Conservation (phyloP, 1,140 invertebrate species). For the Listronotus oregonensis region DNA sequence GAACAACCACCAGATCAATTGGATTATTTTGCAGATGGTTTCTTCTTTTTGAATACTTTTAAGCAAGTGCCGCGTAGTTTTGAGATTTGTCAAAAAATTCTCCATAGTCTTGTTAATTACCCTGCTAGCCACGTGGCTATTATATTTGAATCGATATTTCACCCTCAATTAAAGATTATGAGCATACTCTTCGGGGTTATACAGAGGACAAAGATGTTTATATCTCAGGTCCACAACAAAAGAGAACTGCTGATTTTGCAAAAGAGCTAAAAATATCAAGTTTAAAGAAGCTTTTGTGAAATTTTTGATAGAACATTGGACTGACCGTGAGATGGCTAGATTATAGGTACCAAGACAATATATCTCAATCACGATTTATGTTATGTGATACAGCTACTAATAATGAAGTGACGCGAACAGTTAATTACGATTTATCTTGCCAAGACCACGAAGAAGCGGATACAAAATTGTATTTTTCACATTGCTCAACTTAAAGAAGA, state of each 20-base stretch:
- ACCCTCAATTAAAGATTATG: too few relatives aligned
- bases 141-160: too few relatives aligned
- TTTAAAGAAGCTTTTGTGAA: conserved; percentile 33
- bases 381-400: conserved; percentile 8
- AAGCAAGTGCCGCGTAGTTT: too few relatives aligned
- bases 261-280: conserved; percentile 30
- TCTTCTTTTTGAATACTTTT: too few relatives aligned
- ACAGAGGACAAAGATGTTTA: too few relatives aligned
- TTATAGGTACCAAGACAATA: conserved; percentile 22
- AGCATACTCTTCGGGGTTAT: too few relatives aligned
- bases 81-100: too few relatives aligned
- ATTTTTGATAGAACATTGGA: conserved; percentile 29
- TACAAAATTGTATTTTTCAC: conserved; percentile 19
- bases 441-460: conserved; percentile 22
- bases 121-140: too few relatives aligned
- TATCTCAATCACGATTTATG: conserved; percentile 19
- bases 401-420: conserved; percentile 26
- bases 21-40: too few relatives aligned
- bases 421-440: conserved; percentile 29
- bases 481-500: conserved; percentile 15
- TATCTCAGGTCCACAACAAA: conserved; percentile 30
- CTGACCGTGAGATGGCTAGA: too few relatives aligned
- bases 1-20: too few relatives aligned
- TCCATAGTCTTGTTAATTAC: too few relatives aligned
- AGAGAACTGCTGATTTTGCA: conserved; percentile 20